Percentiles rank a stretch among this genome's conserved stretches.
Conservation (phyloP, 2,113 vertebrate genomes). For the Ameiurus melas region DNA sequence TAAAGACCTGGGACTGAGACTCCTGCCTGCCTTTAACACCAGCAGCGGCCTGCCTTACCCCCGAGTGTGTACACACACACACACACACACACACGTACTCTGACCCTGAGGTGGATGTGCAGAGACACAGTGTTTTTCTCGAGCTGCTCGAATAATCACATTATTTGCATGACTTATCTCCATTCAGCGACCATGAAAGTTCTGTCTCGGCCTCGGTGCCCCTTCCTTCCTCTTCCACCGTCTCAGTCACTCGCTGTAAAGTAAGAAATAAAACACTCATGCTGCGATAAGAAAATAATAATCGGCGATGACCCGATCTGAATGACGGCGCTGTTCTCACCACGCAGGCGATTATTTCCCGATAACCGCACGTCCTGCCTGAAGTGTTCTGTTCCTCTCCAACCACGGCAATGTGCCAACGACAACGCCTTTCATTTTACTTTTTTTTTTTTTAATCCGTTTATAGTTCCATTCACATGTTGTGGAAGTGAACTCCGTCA, state of each 20-base stretch:
- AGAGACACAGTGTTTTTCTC: neutral
- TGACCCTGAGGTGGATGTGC: neutral
- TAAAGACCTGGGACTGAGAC: conserved; percentile 89
- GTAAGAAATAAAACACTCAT: neutral
- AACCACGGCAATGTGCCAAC: neutral
- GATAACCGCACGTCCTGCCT: neutral
- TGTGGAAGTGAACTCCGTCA: neutral
- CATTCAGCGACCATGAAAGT: neutral
- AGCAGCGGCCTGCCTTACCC: conserved; percentile 97
- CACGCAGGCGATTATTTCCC: neutral
- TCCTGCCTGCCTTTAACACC: conserved; percentile 96
- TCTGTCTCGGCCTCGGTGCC: neutral
- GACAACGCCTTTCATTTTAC: neutral
- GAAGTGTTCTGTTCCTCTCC: neutral
- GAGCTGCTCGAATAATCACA: conserved; percentile 32
- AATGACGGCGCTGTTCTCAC: neutral
- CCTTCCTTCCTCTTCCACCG: neutral
- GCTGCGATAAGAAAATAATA: neutral
- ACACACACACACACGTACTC: neutral
- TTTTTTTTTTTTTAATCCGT: neutral
- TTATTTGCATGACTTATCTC: conserved; percentile 46
- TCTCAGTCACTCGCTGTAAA: neutral
- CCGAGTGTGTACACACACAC: conserved; percentile 79
- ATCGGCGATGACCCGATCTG: neutral
- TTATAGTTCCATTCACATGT: neutral